phyloP scores from a whole-genome alignment of 2,888 invertebrate species.

The Scaptomyza flava region DNA sequence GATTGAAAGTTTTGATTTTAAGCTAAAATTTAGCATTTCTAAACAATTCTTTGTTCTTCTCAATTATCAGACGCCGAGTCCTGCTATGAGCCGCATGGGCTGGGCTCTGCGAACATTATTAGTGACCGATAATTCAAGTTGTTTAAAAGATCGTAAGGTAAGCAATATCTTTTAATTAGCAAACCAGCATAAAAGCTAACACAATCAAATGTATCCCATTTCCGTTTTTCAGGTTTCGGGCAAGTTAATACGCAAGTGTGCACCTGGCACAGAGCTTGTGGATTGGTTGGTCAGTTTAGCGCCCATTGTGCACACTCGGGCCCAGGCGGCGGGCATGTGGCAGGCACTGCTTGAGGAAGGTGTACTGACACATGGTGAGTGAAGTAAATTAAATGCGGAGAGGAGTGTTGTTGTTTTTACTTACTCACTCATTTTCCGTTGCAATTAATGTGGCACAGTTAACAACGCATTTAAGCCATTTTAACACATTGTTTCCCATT shows the following conservation, averaged over 20 bases:
- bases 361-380: conserved; percentile 90
- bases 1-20: background rate
- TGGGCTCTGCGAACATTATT: conserved; percentile 89
- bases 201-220: conserved; percentile 10
- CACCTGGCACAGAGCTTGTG: conserved; percentile 92
- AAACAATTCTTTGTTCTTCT: background rate
- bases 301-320: conserved; percentile 87
- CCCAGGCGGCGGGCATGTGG: conserved; percentile 93
- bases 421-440: background rate
- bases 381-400: no score
- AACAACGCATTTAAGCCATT: conserved; percentile 23
- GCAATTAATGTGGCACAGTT: conserved; percentile 35
- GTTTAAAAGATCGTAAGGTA: conserved; percentile 88
- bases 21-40: background rate
- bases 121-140: conserved; percentile 87
- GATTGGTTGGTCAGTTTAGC: conserved; percentile 91
- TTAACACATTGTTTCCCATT: conserved; percentile 33
- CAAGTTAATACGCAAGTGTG: conserved; percentile 88
- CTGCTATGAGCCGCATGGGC: conserved; percentile 88
- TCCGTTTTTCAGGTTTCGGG: conserved; percentile 85
- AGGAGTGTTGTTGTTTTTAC: background rate
- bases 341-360: conserved; percentile 92
- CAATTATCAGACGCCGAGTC: conserved; percentile 86
- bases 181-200: background rate
- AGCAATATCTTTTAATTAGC: conserved; percentile 24